phyloP scores from a whole-genome alignment of 1,140 invertebrate species.

The Artemia franciscana region DNA sequence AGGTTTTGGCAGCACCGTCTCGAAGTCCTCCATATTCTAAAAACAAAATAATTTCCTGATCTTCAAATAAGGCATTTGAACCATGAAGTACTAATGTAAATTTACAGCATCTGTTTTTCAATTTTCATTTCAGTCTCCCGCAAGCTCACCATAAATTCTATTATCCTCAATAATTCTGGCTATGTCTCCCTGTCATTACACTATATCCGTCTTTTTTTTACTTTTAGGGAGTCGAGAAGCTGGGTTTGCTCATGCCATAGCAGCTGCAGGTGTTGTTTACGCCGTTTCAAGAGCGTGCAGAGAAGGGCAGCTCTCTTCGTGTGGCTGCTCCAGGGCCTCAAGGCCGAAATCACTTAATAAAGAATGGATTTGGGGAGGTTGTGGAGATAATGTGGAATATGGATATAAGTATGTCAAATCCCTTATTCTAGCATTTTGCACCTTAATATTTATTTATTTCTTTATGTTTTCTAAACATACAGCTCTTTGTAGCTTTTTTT shows the following conservation, averaged over 20 bases:
- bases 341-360: slow-evolving; percentile 51
- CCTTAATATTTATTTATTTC: background rate
- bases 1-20: too few relatives aligned
- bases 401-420: slow-evolving; percentile 56
- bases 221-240: slow-evolving; percentile 61
- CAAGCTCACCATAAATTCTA: too few relatives aligned
- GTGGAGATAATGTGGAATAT: slow-evolving; percentile 83
- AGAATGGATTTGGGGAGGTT: slow-evolving; percentile 93
- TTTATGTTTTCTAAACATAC: too few relatives aligned
- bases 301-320: slow-evolving; percentile 63
- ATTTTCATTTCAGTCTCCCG: too few relatives aligned
- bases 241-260: slow-evolving; percentile 69
- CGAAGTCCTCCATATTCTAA: too few relatives aligned
- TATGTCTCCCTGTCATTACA: too few relatives aligned
- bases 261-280: slow-evolving; percentile 65
- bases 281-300: slow-evolving; percentile 62
- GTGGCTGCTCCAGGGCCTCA: slow-evolving; percentile 55
- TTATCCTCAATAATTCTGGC: too few relatives aligned
- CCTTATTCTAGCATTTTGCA: slow-evolving; percentile 1
- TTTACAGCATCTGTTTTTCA: too few relatives aligned
- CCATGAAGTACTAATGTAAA: too few relatives aligned
- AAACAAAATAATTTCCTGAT: too few relatives aligned
- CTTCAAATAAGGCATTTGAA: too few relatives aligned
- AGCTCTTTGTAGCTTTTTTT: too few relatives aligned
- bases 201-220: slow-evolving; percentile 12